Evolutionary conservation across 1,140 invertebrate species (phyloP).

Genomic region (Bombyx mandarina): DNA sequence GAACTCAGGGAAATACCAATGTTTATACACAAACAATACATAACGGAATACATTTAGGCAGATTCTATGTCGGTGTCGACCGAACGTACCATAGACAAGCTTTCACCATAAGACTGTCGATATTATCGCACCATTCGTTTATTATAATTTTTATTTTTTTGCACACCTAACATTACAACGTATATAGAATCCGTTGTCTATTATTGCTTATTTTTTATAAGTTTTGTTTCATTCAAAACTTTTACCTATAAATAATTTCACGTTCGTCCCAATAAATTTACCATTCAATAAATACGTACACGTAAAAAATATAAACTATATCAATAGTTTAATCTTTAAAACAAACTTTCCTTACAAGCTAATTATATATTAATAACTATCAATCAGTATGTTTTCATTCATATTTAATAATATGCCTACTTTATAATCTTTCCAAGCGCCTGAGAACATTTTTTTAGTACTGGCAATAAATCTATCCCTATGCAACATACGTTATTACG

Average conservation of each 20-base stretch:
- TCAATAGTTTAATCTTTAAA: slow-evolving; percentile 71
- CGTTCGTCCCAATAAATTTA: slow-evolving; percentile 69
- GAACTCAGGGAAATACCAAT: slow-evolving; percentile 48
- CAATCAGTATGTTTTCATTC: slow-evolving; percentile 67
- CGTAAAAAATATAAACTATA: slow-evolving; percentile 72
- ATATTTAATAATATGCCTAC: slow-evolving; percentile 68
- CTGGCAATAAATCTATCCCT: slow-evolving; percentile 16
- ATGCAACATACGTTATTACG: slow-evolving; percentile 54
- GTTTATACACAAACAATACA: slow-evolving; percentile 42
- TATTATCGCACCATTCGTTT: slow-evolving; percentile 65
- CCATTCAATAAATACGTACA: slow-evolving; percentile 71
- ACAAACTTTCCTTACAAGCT: slow-evolving; percentile 64
- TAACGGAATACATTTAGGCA: slow-evolving; percentile 54
- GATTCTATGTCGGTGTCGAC: slow-evolving; percentile 29
- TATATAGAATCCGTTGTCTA: slow-evolving; percentile 66
- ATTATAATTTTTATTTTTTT: slow-evolving; percentile 25
- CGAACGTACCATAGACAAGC: slow-evolving; percentile 31
- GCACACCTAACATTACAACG: slow-evolving; percentile 62
- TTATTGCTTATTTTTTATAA: slow-evolving; percentile 71
- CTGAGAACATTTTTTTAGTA: slow-evolving; percentile 36
- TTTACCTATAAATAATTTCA: slow-evolving; percentile 69
- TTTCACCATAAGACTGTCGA: slow-evolving; percentile 58
- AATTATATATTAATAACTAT: slow-evolving; percentile 72
- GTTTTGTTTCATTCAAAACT: slow-evolving; percentile 64
- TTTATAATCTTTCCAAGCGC: slow-evolving; percentile 70